Evolutionary conservation across 2,113 vertebrate genomes (phyloP), one percentile per base, ranked within the genome.

Genomic region (Pholis gunnellus): DNA sequence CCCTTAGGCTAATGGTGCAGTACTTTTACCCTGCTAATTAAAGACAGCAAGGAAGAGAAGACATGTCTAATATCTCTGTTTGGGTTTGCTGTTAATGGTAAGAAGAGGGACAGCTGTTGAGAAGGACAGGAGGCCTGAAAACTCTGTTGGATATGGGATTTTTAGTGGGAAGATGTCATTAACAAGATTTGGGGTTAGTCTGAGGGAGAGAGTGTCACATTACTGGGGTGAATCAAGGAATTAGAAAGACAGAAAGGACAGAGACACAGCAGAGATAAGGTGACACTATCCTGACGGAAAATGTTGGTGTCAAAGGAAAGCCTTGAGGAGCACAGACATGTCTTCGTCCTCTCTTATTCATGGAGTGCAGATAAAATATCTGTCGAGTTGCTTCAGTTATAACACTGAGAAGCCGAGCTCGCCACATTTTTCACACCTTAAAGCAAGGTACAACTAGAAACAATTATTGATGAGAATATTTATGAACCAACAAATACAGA

Each of bases 21-120:
- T 71, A 46, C 73, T 65, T 84, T 72, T 84, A 66, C 61, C 5
- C 83, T 38, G 60, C 9, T 74, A 83, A 87, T 84, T 86, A 78
- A 72, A 81, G 66, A 69, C 14, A 72, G 42, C 22, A 14, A 5
- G 0, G 56, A 1, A 52, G 22, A 60, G 50, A 64, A n/a, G 65
- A 70, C 25, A 52, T 17, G 7, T 44, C 74, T 79, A 50, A 64
- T 75, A 57, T 75, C n/a, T 64, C 52, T 44, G 18, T 72, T 66
- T 81, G 36, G 46, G 11, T 22, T 6, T 56, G 8, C 18, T 42
- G 29, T 72, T 60, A n/a, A 18, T 83, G 70, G 50, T 88, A 27
- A 80, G 0, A 65, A n/a, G 2, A 60, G 14, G n/a, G 17, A 20
- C 5, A n/a, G 0, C 3, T 4, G 38, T 48, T 40, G 54, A 79